Base-by-base conservation (phyloP, 2,888 invertebrate genomes). In the Clistopyga incitator region DNA sequence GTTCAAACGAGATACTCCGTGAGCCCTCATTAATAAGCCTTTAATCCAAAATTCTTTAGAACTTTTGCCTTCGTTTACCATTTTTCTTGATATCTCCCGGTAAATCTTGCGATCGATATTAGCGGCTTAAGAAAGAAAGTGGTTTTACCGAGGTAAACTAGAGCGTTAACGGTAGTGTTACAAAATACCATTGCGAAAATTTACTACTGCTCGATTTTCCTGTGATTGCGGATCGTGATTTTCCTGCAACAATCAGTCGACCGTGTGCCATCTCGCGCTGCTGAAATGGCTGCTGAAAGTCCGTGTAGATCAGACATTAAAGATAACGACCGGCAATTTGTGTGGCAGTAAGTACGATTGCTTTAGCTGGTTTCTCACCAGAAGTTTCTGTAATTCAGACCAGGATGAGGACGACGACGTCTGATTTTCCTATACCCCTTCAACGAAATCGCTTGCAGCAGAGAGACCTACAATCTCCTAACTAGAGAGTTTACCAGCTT, bases 301-400 rank as follows among this genome's bases (percentile, higher is more conserved):
- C 72, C 77, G 59, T 78, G 81, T 67, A 42, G 72, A 72, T 77
- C 10, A 18, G 52, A 71, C 72, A 67, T 81, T 77, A 72, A 78
- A 15, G 67, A 77, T 78, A 81, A 81, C 45, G 72, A 68, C 77
- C 52, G 13, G 29, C 38, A 54, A 42, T 47, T 50, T 18, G 34
- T 42, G 25, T 47, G 42, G 20, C 34, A n/a, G 29, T 56, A 29
- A 38, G 59, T 45, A 61, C 82, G 56, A 72, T 78, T 74, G 72
- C 77, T 59, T 59, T 18, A 20, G 29, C 50, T 25, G 50, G 50
- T 11, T 68, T 70, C 68, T 54, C 45, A 68, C 29, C 13, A 2
- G 25, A 45, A 45, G 34, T 25, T 82, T 68, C 25, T 59, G 25
- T 70, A 74, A 81, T 76, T 61, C 61, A 34, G 10, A 64, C 52